Conservation (phyloP, 2,113 vertebrate genomes). For the Periophthalmus modestus region DNA sequence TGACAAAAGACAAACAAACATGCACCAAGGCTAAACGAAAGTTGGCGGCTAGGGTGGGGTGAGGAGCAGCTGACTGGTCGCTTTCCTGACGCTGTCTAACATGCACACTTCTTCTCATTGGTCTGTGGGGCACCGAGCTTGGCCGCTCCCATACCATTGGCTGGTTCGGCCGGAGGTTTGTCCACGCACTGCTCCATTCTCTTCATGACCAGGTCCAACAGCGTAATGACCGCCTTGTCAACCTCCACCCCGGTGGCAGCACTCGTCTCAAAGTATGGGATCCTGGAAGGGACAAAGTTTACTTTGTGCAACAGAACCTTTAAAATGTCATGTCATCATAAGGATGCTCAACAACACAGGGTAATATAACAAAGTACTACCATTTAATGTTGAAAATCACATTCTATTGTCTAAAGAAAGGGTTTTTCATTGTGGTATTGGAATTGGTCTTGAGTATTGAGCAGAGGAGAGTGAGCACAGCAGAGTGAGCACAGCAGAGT, state of each 20-base stretch:
- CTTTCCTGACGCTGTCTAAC: constrained; percentile 74
- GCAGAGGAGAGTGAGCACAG: too few species aligned
- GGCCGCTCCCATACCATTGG: constrained; percentile 80
- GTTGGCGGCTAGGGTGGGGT: background rate
- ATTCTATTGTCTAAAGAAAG: too few species aligned
- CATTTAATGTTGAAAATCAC: too few species aligned
- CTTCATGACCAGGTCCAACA: constrained; percentile 97
- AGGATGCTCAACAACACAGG: too few species aligned
- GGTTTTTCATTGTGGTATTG: too few species aligned
- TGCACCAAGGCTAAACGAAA: background rate
- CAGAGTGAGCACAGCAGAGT: too few species aligned
- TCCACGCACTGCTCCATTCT: constrained; percentile 95
- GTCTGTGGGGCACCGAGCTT: constrained; percentile 76
- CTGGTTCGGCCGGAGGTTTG: constrained; percentile 77
- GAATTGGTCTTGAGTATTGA: too few species aligned
- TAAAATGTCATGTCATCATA: too few species aligned
- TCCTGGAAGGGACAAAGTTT: constrained; percentile 71
- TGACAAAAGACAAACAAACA: constrained; percentile 3
- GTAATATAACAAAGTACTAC: too few species aligned
- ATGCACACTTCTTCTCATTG: constrained; percentile 86
- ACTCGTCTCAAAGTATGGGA: constrained; percentile 94
- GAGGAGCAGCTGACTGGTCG: constrained; percentile 28
- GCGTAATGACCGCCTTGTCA: constrained; percentile 86
- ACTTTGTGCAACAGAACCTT: too few species aligned
- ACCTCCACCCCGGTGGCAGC: constrained; percentile 90